Base-by-base conservation (phyloP, 2,888 invertebrate species). In the Nematopogon swammerdamellus region DNA sequence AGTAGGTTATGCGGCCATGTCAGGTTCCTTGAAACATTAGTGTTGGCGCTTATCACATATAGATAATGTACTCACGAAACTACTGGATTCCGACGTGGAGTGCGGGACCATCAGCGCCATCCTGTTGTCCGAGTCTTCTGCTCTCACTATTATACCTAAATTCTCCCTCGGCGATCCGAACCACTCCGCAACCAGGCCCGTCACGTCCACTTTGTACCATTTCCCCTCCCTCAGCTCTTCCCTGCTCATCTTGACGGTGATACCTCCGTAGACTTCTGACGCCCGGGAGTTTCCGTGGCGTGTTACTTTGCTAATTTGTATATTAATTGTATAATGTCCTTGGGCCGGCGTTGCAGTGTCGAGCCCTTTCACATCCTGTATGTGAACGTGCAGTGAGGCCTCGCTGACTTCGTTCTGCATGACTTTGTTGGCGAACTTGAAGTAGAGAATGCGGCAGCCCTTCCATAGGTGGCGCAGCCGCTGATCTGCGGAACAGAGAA, bases 131-230 rank as follows among this genome's bases (percentile, higher is more conserved):
- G 81, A 81, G 65, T 81, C 85, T 62, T 82, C 82, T 57, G 83
- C 85, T 68, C 88, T 88, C 57, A 94, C 82, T 18, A 90, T 84
- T 59, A 94, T 85, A 43, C 91, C 92, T 59, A 88, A 83, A 63
- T 88, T 89, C 59, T 88, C 86, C 50, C 86, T 77, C 2, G 88
- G 87, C 63, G 86, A 82, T 56, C 85, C 85, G 66, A 89, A 86
- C 87, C 92, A 92, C 58, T 89, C 87, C 46, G 84, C 82, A 30
- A 92, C 86, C 72, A 91, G 83, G 45, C 84, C 83, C 45, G 87
- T 86, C 6, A 92, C 80, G 60, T 92, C 90, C 47, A 92, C 73
- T 58, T 85, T 85, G 54, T 91, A 71, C 91, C 91, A 92, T 47
- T 82, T 83, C 3, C 88, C 88, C 2, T 69, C 61, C 50, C 73